Conservation (phyloP, 2,113 vertebrate species). For the Alosa alosa region DNA sequence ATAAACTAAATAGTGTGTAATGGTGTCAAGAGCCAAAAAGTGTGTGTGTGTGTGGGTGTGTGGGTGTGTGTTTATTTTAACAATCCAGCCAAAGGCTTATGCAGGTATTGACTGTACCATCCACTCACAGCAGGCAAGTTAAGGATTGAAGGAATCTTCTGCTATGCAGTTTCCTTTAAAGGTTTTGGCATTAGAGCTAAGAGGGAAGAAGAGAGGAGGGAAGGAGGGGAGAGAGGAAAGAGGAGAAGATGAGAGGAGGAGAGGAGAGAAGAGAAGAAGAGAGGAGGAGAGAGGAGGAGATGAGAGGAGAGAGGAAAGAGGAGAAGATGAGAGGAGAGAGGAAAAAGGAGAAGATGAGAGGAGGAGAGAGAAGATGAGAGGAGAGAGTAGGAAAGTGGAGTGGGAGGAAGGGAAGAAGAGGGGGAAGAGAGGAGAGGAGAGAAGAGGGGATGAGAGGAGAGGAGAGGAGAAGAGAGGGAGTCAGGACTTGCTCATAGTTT, state of each 20-base stretch:
- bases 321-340: background rate
- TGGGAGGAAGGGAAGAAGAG: background rate
- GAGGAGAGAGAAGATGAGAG: background rate
- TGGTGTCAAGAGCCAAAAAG: background rate
- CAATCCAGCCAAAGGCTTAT: background rate
- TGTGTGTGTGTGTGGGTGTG: slow-evolving; percentile 8
- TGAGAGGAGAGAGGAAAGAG: background rate
- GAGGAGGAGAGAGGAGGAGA: background rate
- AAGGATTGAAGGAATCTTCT: background rate
- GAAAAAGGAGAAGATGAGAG: background rate
- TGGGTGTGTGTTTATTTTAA: background rate
- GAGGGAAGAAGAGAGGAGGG: background rate
- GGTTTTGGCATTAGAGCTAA: background rate
- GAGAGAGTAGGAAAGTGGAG: background rate
- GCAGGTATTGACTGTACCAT: background rate
- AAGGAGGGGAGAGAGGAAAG: background rate
- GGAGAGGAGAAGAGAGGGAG: background rate
- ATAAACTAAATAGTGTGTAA: background rate
- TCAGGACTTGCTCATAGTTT: background rate
- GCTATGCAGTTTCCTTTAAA: background rate
- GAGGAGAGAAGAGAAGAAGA: background rate
- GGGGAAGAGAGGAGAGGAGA: background rate
- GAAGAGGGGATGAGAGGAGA: background rate
- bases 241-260: background rate
- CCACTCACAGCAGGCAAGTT: background rate